Base-by-base conservation (phyloP, 1,140 invertebrate genomes). In the Saccostrea echinata region DNA sequence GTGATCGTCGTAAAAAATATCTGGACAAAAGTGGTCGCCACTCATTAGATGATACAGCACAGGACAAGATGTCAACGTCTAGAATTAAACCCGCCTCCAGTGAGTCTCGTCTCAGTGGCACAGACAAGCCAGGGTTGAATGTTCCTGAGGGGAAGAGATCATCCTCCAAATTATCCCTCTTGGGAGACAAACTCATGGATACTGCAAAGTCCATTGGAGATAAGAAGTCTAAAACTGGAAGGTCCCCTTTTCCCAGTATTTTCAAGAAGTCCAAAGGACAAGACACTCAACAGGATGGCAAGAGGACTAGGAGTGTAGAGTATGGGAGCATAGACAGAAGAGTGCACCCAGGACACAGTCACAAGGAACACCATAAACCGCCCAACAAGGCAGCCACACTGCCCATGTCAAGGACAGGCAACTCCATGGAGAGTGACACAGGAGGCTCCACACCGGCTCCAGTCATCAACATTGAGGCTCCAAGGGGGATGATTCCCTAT, bases 231-330 rank as follows among this genome's bases (percentile, higher is more conserved):
- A 89, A 91, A 84, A 90, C 90, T 52, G 85, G 87, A 52, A 94
- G 93, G 84, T 92, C 93, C 16, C 89, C 93, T 33, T 94, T 95
- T 85, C 83, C 91, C 6, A 91, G 90, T 13, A 91, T 95, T 13
- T 95, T 95, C 88, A 93, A 92, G 85, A 94, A 93, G 86, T 84
- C 88, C 21, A 93, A 94, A 61, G 93, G 93, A 11, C 88, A 93
- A 61, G 94, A 95, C 53, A 92, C 93, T 9, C 94, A 94, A 0
- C 92, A 91, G 83, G 92, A 92, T 53, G 90, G 88, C 13, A 91
- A 89, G 71, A 83, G 93, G 35, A 90, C 92, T 18, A 89, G 90
- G 30, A 91, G 92, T 76, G 92, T 92, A 0, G 92, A 93, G 84
- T 94, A 93, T 85, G 92, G 91, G 1, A 92, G 92, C 84, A 88